phyloP scores from a whole-genome alignment of 2,797 vertebrate genomes.

The Schizopygopsis malacanthus region DNA sequence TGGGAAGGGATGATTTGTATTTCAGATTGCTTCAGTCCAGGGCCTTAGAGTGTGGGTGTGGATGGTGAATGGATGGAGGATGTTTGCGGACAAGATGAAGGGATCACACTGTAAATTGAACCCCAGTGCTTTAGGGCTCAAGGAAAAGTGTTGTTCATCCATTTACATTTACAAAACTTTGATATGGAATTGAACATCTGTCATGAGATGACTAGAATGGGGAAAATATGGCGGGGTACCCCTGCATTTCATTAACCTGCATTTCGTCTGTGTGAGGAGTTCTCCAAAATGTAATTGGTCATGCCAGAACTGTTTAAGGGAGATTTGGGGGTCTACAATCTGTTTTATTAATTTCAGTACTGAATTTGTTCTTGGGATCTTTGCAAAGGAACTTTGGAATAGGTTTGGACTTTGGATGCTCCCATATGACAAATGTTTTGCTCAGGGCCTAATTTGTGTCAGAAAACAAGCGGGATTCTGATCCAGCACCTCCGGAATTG shows the following conservation, averaged over 20 bases:
- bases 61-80: slow-evolving; percentile 16
- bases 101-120: not conserved
- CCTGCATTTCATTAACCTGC: slow-evolving; percentile 48
- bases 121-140: not conserved
- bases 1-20: slow-evolving; percentile 70
- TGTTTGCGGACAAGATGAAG: slow-evolving; percentile 40
- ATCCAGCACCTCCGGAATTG: slow-evolving; percentile 6
- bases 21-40: slow-evolving; percentile 67
- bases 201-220: slow-evolving; percentile 30
- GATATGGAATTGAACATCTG: not conserved
- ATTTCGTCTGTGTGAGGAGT: slow-evolving; percentile 23
- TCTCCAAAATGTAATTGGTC: slow-evolving; percentile 28
- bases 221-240: slow-evolving; percentile 10
- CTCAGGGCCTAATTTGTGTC: slow-evolving; percentile 22
- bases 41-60: slow-evolving; percentile 39
- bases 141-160: not conserved
- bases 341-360: slow-evolving; percentile 59
- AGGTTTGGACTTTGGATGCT: slow-evolving; percentile 33
- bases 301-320: slow-evolving; percentile 53
- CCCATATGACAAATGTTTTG: slow-evolving; percentile 55
- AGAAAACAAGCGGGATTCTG: slow-evolving; percentile 1
- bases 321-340: slow-evolving; percentile 50
- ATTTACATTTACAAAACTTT: not conserved
- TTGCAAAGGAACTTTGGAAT: slow-evolving; percentile 46
- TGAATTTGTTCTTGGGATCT: slow-evolving; percentile 49